These are phyloP conservation scores for Diaphora mendica DNA, from an alignment of 2,888 invertebrate genomes.

Conservation along the genomic window DNA sequence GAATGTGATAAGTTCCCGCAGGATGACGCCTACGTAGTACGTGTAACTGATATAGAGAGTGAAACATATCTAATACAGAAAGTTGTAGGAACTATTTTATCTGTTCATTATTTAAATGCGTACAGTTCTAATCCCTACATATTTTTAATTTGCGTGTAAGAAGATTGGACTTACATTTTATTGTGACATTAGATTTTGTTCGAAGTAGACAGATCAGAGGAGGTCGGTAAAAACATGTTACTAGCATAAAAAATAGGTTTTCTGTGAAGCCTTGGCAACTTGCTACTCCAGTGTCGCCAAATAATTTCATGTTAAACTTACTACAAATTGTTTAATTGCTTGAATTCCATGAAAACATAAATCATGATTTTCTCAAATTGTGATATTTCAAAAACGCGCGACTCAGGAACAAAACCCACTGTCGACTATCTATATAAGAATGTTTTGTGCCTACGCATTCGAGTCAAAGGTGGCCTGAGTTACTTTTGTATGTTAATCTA, in stretches of 20 bases:
- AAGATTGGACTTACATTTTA: background rate
- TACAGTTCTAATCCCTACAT: background rate
- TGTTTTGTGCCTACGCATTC: conserved; percentile 78
- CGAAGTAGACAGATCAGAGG: too few species aligned
- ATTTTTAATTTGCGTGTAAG: background rate
- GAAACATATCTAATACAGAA: background rate
- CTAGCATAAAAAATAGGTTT: too few species aligned
- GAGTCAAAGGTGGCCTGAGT: conserved; percentile 67
- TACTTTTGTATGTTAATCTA: conserved; percentile 85
- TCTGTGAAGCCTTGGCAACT: too few species aligned
- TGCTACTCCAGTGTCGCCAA: too few species aligned
- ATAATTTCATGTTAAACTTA: background rate
- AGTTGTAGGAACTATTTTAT: background rate
- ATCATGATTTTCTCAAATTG: conserved; percentile 16
- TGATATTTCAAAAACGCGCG: conserved; percentile 40
- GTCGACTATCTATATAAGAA: conserved; percentile 59
- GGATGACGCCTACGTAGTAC: background rate
- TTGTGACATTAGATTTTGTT: background rate
- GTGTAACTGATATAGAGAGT: background rate
- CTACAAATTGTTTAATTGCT: background rate
- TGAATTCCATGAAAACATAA: too few species aligned
- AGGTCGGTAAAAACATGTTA: too few species aligned
- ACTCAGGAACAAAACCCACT: conserved; percentile 39
- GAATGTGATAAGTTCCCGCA: background rate
- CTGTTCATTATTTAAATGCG: background rate